phyloP scores from a whole-genome alignment of 2,113 vertebrate species.

The Nibea coibor region DNA sequence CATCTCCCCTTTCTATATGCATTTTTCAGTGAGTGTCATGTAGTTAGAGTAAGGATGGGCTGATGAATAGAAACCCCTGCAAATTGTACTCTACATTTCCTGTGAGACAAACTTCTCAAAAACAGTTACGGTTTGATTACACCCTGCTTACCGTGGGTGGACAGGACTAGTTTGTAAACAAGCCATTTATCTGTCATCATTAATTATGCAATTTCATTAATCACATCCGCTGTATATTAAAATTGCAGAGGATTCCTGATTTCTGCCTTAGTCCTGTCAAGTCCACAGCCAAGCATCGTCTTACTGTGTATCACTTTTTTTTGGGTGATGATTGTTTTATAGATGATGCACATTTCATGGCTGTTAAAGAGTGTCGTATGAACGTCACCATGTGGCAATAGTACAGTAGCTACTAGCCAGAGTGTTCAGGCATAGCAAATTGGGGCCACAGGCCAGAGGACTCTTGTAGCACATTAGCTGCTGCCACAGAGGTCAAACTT shows the following conservation, averaged over 20 bases:
- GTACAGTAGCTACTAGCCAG: conserved; percentile 19
- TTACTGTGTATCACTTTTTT: neutral
- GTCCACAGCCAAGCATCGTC: conserved; percentile 16
- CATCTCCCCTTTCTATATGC: neutral
- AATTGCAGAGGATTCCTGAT: conserved; percentile 15
- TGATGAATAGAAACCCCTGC: neutral
- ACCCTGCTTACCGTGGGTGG: conserved; percentile 43
- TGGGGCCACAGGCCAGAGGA: conserved; percentile 59
- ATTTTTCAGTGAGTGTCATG: neutral
- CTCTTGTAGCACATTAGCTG: conserved; percentile 67
- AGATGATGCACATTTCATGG: conserved; percentile 7
- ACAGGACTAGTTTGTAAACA: conserved; percentile 56
- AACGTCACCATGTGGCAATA: neutral
- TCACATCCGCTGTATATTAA: conserved; percentile 46
- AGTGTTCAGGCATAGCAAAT: conserved; percentile 64
- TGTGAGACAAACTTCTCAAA: conserved; percentile 21
- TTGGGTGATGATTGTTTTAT: conserved; percentile 6
- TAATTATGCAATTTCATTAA: conserved; percentile 45
- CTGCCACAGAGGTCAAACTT: conserved; percentile 63
- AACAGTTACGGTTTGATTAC: conserved; percentile 38
- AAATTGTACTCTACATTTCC: neutral
- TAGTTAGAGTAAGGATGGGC: neutral
- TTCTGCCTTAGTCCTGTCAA: conserved; percentile 3
- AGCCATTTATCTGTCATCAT: conserved; percentile 53
- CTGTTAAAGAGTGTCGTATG: conserved; percentile 15